These are phyloP conservation scores for Tyrophagus putrescentiae DNA, from an alignment of 1,140 invertebrate genomes.

Conservation along the genomic window DNA sequence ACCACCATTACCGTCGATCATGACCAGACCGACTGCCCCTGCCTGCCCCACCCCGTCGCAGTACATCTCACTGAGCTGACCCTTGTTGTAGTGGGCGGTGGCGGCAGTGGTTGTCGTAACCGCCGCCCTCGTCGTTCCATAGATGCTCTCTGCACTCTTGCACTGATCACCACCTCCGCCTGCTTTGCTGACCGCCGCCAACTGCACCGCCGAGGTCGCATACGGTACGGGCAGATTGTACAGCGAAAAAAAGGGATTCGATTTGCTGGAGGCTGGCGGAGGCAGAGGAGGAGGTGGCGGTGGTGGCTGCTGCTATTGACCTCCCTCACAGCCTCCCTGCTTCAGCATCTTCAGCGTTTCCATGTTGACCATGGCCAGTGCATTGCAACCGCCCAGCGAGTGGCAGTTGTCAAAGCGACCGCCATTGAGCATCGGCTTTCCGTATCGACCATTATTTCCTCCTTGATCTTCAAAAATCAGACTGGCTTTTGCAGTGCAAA, in stretches of 20 bases:
- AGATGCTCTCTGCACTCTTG: neutral
- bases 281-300: too few species aligned
- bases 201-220: constrained; percentile 9
- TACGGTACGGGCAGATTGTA: constrained; percentile 9
- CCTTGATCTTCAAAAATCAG: too few species aligned
- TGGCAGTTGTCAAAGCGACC: neutral
- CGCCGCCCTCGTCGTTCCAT: too few species aligned
- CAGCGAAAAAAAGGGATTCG: neutral
- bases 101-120: too few species aligned
- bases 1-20: neutral
- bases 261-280: neutral
- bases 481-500: neutral
- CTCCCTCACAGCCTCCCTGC: neutral
- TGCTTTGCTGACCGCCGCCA: neutral
- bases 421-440: neutral
- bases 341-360: neutral
- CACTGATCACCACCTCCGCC: neutral
- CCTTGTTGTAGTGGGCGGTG: neutral
- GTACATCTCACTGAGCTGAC: constrained; percentile 12
- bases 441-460: neutral
- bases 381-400: neutral
- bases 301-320: neutral
- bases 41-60: neutral
- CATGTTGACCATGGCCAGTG: neutral
- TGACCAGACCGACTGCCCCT: neutral